Evolutionary conservation across 2,113 vertebrate genomes (phyloP), one percentile per base, ranked within the genome.

Genomic region (Strix aluco): DNA sequence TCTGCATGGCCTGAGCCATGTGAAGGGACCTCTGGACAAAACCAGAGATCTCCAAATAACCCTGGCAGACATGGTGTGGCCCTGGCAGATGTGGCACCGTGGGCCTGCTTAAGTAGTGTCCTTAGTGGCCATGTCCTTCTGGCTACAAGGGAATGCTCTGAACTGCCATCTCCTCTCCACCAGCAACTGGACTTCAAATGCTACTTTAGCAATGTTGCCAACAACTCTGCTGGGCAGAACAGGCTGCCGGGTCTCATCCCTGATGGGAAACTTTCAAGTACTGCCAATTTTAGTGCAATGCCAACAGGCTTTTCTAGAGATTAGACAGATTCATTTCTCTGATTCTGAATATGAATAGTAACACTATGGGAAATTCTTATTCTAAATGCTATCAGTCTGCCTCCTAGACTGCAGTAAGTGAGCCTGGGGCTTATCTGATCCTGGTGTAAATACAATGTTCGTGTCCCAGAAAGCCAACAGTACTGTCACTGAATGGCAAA

Each of bases 341-440:
- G 44, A 9, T 27, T 61, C 79, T 62, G 72, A 84, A 46, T 67
- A 10, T 55, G 55, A 92, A 36, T 30, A 23, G 92, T 51, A 61
- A 32, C 66, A 19, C 26, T 40, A 67, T 22, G 67, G 70, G 82
- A 81, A 94, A 78, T 83, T 70, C 85, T 83, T 34, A 13, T 21
- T 82, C 46, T 77, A 47, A 83, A 32, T 16, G 54, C 16, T 5
- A 84, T 57, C 90, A 61, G 58, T 42, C 82, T 95, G 95, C 61
- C 46, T 91, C 44, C 59, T 62, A 44, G 78, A 18, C 67, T 49
- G 90, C 62, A 46, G 44, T 25, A 52, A 46, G 85, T 22, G 81
- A 94, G 72, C 72, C 86, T 75, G 72, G 62, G 57, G 83, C 55
- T 92, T 59, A 7, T 86, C 94, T 91, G 82, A 58, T 82, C 51